Evolutionary conservation across 2,113 vertebrate genomes (phyloP).

Genomic region (Macquaria australasica): DNA sequence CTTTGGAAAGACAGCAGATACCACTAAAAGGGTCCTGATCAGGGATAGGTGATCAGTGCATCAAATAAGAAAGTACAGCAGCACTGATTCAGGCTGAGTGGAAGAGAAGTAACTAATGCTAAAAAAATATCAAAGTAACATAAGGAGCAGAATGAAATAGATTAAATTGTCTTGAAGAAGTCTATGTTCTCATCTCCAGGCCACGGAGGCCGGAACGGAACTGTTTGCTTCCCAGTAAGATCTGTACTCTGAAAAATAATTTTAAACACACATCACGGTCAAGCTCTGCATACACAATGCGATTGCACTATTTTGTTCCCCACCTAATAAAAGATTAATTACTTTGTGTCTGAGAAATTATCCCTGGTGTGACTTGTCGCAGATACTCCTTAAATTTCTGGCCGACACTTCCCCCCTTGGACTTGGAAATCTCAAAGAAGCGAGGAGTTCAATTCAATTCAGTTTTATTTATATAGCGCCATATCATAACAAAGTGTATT

Average conservation of each 20-base stretch:
- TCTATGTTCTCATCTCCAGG: slow-evolving; percentile 5
- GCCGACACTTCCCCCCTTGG: slow-evolving; percentile 9
- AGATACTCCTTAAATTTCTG: neutral
- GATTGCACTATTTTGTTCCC: slow-evolving; percentile 1
- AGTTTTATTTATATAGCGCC: no score
- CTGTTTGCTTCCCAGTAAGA: neutral
- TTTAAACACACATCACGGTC: neutral
- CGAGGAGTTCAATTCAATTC: no score
- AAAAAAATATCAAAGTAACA: no score
- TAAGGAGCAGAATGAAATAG: no score
- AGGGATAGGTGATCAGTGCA: no score
- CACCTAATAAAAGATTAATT: neutral
- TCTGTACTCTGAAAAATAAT: slow-evolving; percentile 2
- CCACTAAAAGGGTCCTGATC: no score
- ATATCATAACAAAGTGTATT: no score
- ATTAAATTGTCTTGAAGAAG: neutral
- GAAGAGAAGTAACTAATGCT: neutral
- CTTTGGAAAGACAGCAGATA: no score
- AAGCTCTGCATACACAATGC: slow-evolving; percentile 5
- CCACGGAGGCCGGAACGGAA: neutral
- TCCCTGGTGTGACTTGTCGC: no score
- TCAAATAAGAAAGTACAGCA: no score
- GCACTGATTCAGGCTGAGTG: no score
- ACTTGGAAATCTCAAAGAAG: slow-evolving; percentile 11
- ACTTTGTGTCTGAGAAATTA: slow-evolving; percentile 5